These are phyloP conservation scores for Zingel zingel DNA, from an alignment of 2,113 vertebrate genomes.

Conservation along the genomic window DNA sequence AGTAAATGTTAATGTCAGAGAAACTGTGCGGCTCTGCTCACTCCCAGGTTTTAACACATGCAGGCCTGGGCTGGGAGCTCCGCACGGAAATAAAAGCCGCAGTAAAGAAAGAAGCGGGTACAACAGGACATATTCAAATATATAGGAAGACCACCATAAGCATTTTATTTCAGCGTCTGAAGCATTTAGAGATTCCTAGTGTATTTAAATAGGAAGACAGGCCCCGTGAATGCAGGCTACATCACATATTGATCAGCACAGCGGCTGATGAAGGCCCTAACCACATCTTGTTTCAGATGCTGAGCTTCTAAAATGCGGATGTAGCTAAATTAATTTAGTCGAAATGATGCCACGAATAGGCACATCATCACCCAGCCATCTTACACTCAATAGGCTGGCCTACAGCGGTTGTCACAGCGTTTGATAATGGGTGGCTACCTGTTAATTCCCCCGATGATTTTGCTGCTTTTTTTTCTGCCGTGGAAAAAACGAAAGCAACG, in stretches of 20 bases:
- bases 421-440: constrained; percentile 79
- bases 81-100: constrained; percentile 25
- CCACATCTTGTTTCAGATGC: constrained; percentile 37
- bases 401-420: constrained; percentile 50
- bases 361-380: constrained; percentile 67
- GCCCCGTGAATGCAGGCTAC: constrained; percentile 33
- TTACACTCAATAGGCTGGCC: constrained; percentile 51
- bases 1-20: constrained; percentile 36
- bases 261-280: constrained; percentile 39
- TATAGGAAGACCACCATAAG: not conserved
- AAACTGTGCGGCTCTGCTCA: constrained; percentile 22
- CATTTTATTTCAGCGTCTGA: constrained; percentile 27
- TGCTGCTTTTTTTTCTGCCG: constrained; percentile 33
- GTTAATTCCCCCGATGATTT: constrained; percentile 75
- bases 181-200: constrained; percentile 16
- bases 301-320: constrained; percentile 52
- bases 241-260: constrained; percentile 59
- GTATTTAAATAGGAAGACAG: constrained; percentile 11
- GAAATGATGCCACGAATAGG: constrained; percentile 56
- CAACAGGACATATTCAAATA: not conserved
- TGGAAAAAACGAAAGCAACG: constrained; percentile 36
- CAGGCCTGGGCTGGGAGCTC: constrained; percentile 34
- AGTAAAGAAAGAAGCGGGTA: not conserved
- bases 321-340: constrained; percentile 35
- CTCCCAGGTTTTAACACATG: constrained; percentile 22